Conservation (phyloP, 2,113 vertebrate genomes). For the Sprattus sprattus region DNA sequence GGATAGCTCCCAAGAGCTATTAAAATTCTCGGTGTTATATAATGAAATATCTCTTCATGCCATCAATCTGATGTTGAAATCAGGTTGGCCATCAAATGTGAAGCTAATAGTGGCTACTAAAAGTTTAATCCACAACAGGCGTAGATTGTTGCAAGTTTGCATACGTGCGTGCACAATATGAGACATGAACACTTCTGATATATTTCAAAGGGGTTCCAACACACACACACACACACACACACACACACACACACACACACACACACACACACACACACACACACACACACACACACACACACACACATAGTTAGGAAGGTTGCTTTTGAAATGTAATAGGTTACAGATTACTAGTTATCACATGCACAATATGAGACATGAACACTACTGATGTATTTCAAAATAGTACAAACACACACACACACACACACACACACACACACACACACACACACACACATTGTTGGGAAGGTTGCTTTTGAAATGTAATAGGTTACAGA, state of each 20-base stretch:
- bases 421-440: background rate
- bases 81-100: conserved; percentile 45
- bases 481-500: no score
- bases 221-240: background rate
- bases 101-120: conserved; percentile 19
- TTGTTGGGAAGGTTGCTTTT: no score
- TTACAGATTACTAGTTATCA: background rate
- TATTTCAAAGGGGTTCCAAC: background rate
- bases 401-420: background rate
- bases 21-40: conserved; percentile 49
- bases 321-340: no score
- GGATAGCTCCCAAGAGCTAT: conserved; percentile 26
- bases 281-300: background rate
- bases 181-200: background rate
- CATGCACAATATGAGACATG: background rate
- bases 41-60: conserved; percentile 46
- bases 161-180: background rate
- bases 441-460: background rate
- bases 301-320: no score
- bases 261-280: background rate
- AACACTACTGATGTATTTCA: background rate
- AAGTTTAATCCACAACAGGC: background rate
- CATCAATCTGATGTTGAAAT: conserved; percentile 27
- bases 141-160: background rate
- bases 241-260: background rate